Evolutionary conservation across 2,113 vertebrate species (phyloP).

Genomic region (Atractosteus spatula): DNA sequence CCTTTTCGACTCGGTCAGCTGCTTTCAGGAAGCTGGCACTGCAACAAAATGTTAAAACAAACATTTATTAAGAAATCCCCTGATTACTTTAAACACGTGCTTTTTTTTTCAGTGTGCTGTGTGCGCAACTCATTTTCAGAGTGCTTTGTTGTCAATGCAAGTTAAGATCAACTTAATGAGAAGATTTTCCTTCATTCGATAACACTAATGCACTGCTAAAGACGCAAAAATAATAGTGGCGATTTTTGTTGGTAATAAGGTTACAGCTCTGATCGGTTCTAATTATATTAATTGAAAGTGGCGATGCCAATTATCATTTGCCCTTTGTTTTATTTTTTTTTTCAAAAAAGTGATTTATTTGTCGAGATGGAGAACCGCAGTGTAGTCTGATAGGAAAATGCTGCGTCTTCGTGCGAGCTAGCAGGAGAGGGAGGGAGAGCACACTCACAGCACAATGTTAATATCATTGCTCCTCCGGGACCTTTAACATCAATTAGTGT

Average conservation of each 20-base stretch:
- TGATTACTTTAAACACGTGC: too few species aligned
- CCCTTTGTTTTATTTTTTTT: neutral
- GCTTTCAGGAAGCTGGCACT: neutral
- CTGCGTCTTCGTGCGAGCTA: neutral
- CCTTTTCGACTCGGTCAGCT: neutral
- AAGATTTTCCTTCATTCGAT: neutral
- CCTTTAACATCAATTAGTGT: constrained; percentile 44
- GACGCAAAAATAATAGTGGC: too few species aligned
- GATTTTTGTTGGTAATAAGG: too few species aligned
- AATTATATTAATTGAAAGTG: constrained; percentile 6
- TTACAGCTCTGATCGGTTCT: too few species aligned
- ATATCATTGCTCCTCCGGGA: constrained; percentile 38
- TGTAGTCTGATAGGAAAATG: constrained; percentile 10
- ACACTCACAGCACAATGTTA: constrained; percentile 26
- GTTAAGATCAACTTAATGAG: constrained; percentile 7
- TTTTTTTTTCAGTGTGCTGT: too few species aligned
- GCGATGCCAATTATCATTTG: neutral
- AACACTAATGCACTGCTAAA: too few species aligned
- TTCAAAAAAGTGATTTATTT: neutral
- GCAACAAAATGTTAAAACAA: too few species aligned
- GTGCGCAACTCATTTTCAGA: neutral
- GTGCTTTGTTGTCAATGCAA: neutral
- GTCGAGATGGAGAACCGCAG: neutral
- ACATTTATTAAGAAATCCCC: too few species aligned
- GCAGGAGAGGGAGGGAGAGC: constrained; percentile 17